Evolutionary conservation across 2,888 invertebrate species (phyloP), one percentile per base, ranked within the genome.

Genomic region (Caenorhabditis macrosperma): DNA sequence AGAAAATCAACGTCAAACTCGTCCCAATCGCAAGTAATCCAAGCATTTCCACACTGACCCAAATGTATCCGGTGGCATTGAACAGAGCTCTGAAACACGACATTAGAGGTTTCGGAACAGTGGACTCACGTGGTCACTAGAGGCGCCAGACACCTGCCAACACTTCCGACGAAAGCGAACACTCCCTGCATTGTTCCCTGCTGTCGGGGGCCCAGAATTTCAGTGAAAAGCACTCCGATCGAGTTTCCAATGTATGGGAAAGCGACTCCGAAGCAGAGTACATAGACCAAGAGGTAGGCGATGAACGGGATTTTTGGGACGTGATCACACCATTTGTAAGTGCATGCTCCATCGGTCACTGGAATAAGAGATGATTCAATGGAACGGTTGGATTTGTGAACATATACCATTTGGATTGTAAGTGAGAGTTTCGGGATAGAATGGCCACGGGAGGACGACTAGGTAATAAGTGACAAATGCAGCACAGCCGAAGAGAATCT

Each of bases 171-270:
- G 12, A 80, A 67, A 0, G 80, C 80, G 54, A 76, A 82, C 1
- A 82, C 28, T 61, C 82, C 82, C 33, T 82, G 82, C 82, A 82
- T 82, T 4, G 78, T 82, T 59, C 82, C 82, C 61, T 85, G 85
- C 48, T 85, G 83, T 15, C 85, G 60, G 15, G 83, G 83, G n/a
- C 85, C 85, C 24, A 85, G 61, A 20, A 85, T 63, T 66, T 85
- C 74, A 5, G 85, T 79, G 64, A 78, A 82, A 0, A 83, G 57
- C 0, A 82, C 81, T 55, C 82, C 82, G 44, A 82, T 78, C 3
- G 85, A 76, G 26, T 71, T 80, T 35, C 83, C 82, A 26, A 85
- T 81, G 59, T 82, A 75, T 0, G 85, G 85, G 50, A 81, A 85
- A 0, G 78, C 82, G 10, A 83, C 63, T 54, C 85, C 85, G 15